A percentile compares a stretch with the other conserved stretches of the same genome.
Conservation (phyloP, 2,888 invertebrate genomes). For the Isotomurus palustris region DNA sequence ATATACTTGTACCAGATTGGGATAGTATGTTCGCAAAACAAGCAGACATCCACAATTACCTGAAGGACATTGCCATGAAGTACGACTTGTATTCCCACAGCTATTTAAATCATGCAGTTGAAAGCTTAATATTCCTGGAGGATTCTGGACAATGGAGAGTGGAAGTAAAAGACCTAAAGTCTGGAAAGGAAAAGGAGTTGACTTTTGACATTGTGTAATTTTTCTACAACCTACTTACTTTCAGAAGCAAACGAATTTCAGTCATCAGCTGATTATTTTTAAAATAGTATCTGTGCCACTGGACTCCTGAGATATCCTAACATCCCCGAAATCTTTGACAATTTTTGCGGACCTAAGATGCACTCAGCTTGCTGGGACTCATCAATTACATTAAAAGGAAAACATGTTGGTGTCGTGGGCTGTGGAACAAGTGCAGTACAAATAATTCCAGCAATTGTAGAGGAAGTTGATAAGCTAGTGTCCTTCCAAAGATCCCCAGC, state of each 20-base stretch:
- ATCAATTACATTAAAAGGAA: not conserved
- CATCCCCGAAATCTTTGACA: not conserved
- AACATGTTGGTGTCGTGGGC: not conserved
- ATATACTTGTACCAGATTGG: no score
- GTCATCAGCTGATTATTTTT: no score
- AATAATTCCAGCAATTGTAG: not conserved
- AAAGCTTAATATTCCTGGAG: conserved; percentile 26
- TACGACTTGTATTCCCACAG: conserved; percentile 26
- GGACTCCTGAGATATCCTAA: not conserved
- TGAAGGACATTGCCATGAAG: conserved; percentile 22
- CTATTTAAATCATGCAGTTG: conserved; percentile 26
- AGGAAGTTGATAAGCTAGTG: not conserved
- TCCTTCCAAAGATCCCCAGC: not conserved
- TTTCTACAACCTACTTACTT: no score
- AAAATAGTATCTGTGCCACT: not conserved
- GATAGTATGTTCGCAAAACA: conserved; percentile 18
- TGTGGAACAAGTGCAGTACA: not conserved
- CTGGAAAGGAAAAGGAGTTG: no score
- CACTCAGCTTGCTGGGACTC: not conserved
- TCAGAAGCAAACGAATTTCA: no score
- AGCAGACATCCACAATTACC: conserved; percentile 27
- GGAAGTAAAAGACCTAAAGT: no score
- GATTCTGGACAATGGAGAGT: conserved; percentile 21
- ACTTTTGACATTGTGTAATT: no score
- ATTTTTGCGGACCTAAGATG: not conserved